Evolutionary conservation across 2,113 vertebrate genomes (phyloP).

Genomic region (Lophotis ruficrista): DNA sequence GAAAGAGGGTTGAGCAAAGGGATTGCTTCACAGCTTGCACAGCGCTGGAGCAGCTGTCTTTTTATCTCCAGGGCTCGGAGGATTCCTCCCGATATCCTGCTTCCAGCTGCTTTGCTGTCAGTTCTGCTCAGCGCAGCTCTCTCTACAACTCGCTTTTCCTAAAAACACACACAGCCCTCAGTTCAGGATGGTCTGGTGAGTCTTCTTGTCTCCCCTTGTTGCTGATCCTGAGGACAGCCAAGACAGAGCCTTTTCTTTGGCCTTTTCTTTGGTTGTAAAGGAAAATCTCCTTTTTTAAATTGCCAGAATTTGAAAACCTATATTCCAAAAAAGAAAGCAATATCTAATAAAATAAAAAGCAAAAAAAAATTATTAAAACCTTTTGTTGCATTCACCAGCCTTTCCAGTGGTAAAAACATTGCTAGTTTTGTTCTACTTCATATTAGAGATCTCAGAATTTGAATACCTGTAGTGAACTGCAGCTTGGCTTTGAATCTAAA

Average conservation of each 20-base stretch:
- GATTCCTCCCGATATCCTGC: not conserved
- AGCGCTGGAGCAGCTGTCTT: not conserved
- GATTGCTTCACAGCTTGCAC: not conserved
- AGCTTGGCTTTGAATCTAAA: not conserved
- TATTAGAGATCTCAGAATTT: not conserved
- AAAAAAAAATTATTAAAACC: not conserved
- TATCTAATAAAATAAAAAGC: not conserved
- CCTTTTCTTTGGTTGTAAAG: not conserved
- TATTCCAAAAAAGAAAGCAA: not conserved
- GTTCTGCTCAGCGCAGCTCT: not conserved
- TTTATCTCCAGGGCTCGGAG: not conserved
- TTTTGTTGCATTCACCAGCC: not conserved
- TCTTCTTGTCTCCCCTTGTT: not conserved
- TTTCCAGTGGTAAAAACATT: not conserved
- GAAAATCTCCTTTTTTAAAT: not conserved
- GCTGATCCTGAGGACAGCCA: not conserved
- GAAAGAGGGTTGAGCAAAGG: not conserved
- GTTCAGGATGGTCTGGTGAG: not conserved
- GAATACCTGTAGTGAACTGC: not conserved
- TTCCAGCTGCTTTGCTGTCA: slow-evolving; percentile 17
- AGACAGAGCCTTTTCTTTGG: not conserved
- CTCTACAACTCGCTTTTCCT: not conserved
- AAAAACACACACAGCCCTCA: rapidly evolving
- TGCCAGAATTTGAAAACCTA: not conserved
- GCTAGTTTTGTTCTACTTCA: not conserved